These are phyloP conservation scores for Lucilia sericata DNA, from an alignment of 1,140 invertebrate genomes.

Conservation along the genomic window DNA sequence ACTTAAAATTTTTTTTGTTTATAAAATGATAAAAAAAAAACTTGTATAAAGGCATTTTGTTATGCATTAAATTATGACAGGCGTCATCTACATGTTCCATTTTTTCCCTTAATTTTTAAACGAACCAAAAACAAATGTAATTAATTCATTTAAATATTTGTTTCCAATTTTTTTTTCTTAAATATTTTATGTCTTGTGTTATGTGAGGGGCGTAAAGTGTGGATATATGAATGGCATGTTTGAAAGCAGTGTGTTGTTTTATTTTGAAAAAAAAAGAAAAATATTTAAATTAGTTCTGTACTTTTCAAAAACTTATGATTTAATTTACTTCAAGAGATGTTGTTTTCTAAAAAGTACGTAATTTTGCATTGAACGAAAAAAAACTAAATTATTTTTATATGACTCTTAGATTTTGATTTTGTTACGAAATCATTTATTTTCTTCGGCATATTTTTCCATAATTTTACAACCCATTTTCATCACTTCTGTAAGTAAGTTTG, in stretches of 20 bases:
- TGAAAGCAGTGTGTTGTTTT: conserved; percentile 26
- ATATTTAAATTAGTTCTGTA: conserved; percentile 1
- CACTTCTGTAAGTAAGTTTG: too few relatives aligned
- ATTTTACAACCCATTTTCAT: too few relatives aligned
- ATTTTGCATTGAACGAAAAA: neutral
- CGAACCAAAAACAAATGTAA: too few relatives aligned
- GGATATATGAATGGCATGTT: conserved; percentile 12
- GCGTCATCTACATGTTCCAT: neutral
- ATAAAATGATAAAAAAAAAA: neutral
- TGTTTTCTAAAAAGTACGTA: neutral
- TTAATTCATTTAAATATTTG: neutral
- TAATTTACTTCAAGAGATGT: neutral
- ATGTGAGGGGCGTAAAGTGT: conserved; percentile 11
- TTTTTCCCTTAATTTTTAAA: neutral
- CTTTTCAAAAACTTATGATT: neutral
- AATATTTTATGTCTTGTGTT: conserved; percentile 9
- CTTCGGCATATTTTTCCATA: too few relatives aligned
- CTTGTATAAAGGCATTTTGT: conserved; percentile 16
- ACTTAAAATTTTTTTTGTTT: neutral
- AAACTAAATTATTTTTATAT: too few relatives aligned
- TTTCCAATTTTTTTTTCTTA: neutral
- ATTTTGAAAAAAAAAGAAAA: conserved; percentile 1
- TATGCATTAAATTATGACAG: neutral
- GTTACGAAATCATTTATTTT: too few relatives aligned
- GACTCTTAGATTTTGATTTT: too few relatives aligned